Evolutionary conservation across 2,888 invertebrate genomes (phyloP), one percentile per base, ranked within the genome.

Genomic region (Escarpia spicata): DNA sequence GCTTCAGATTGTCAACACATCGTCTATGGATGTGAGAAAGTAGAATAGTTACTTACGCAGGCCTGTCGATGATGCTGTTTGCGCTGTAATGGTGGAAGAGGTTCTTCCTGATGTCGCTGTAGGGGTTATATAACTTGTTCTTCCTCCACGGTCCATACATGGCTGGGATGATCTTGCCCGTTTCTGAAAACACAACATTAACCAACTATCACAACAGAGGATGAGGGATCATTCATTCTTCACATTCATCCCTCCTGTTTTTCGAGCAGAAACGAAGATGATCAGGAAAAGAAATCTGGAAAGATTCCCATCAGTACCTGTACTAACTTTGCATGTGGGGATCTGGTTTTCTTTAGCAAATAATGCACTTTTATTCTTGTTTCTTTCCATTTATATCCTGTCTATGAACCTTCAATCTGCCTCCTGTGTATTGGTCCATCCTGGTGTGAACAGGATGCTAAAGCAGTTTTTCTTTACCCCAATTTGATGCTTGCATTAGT

Each of bases 151-250:
- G 93, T 19, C 98, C 98, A 94, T 98, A 97, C 6, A 97, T 97
- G 0, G 98, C 98, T 0, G 98, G 98, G 93, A 98, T 97, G 92
- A 98, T 97, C 97, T 98, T 97, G 0, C 98, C 98, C 94, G 98
- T 98, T 97, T 98, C 98, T 97, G 95, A 75, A 95, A 75, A 75
- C 75, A 26, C 75, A 26, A 75, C 26, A 26, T 75, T 6, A 75
- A 75, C 75, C 75, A 75, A 75, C 75, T 75, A 26, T 19, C 75
- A 75, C 75, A 75, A 26, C 6, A 75, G 75, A 75, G 75, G 75
- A 75, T 26, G 26, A 15, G n/a, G 75, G 75, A 75, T 75, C 26
- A 75, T 3, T 75, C n/a, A 4, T 2, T 9, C 52, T 52, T 52
- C 52, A 75, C 1, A n/a, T 4, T 26, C 19, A 75, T 26, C 26